Evolutionary conservation across 1,140 invertebrate species (phyloP), one percentile per base, ranked within the genome.

Genomic region (Episyrphus balteatus): DNA sequence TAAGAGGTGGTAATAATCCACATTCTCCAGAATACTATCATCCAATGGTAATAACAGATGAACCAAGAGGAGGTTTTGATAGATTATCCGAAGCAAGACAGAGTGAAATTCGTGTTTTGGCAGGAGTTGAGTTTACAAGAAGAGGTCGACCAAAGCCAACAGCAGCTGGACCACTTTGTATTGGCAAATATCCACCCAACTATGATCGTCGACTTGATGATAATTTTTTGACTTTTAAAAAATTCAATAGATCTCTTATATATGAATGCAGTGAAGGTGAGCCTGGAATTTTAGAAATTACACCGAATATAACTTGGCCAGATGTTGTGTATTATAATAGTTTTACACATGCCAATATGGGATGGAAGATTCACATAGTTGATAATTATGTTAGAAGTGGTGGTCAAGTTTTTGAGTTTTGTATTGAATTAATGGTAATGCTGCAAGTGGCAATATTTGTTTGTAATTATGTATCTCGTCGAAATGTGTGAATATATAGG

Each of bases 311-410:
- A 12, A 81, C 86, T 1, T 94, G 90, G 86, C 92, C 92, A 0
- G 90, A 95, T 65, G 75, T 80, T 10, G 88, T 96, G 14, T 96
- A 94, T 70, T 96, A 95, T 62, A 88, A 93, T 69, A 92, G 88
- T 43, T 95, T 89, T 68, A 89, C 86, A 0, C 88, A 92, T 52
- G 77, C 82, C 2, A 88, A 92, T 57, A 92, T 92, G 87, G 90
- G 90, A 17, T 90, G 85, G 81, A 88, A 87, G 68, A 88, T 93
- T 53, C 80, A 86, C 54, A 79, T 93, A 17, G 78, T 93, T 0
- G 88, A 93, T 55, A 77, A 73, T 51, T 84, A 80, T 51, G 36
- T 66, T 13, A 55, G 58, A 12, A 58, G 33, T 44, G 39, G 30
- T 6, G 58, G n/a, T 32, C 6, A 42, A 47, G 21, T 10, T 49